Evolutionary conservation across 2,888 invertebrate genomes (phyloP).

Genomic region (Gryllus longicercus): DNA sequence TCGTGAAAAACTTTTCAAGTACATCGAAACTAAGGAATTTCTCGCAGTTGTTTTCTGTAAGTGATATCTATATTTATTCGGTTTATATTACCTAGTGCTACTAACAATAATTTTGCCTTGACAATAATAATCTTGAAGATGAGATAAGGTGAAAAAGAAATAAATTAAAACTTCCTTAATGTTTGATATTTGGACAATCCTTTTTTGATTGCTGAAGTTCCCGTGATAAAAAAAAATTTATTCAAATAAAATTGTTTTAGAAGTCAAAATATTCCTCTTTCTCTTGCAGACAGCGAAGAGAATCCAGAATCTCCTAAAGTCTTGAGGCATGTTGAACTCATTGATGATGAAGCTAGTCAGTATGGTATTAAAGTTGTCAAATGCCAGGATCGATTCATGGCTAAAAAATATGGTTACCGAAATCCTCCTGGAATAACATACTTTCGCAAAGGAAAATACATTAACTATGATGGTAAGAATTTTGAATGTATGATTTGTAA

Average conservation of each 20-base stretch:
- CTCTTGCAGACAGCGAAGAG: slow-evolving; percentile 68
- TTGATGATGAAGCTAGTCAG: slow-evolving; percentile 87
- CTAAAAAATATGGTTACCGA: slow-evolving; percentile 86
- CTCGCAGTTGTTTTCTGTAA: slow-evolving; percentile 90
- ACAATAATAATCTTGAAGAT: too few relatives aligned
- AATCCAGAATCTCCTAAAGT: slow-evolving; percentile 76
- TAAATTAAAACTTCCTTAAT: too few relatives aligned
- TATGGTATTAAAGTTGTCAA: slow-evolving; percentile 89
- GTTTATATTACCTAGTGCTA: background rate
- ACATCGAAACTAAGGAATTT: slow-evolving; percentile 87
- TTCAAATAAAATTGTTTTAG: background rate
- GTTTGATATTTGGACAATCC: too few relatives aligned
- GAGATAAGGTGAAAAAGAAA: too few relatives aligned
- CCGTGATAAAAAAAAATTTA: too few relatives aligned
- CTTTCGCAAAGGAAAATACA: slow-evolving; percentile 83
- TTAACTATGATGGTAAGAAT: slow-evolving; percentile 73
- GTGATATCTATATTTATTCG: slow-evolving; percentile 46
- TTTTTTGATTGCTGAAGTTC: too few relatives aligned
- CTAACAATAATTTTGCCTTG: too few relatives aligned
- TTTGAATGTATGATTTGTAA: background rate
- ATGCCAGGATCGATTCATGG: slow-evolving; percentile 84
- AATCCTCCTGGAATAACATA: slow-evolving; percentile 88
- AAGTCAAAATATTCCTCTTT: slow-evolving; percentile 11
- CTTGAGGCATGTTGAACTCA: slow-evolving; percentile 80
- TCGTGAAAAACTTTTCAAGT: slow-evolving; percentile 74